Evolutionary conservation across 1,140 invertebrate genomes (phyloP).

Genomic region (Charaxes varanes): DNA sequence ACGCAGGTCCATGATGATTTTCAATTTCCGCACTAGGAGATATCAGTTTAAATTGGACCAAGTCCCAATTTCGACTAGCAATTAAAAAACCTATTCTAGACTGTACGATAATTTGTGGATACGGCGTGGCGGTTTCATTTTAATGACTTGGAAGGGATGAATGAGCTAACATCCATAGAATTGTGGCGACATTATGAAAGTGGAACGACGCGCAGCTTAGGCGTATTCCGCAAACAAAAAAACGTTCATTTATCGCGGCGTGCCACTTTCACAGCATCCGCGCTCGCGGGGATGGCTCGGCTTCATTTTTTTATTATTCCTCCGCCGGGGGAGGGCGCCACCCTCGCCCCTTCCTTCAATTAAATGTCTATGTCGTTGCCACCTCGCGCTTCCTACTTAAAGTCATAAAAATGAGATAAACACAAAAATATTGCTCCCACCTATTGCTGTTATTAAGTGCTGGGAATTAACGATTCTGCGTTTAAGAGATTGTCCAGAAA

Average conservation of each 20-base stretch:
- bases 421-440: slow-evolving; percentile 65
- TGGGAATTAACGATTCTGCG: neutral
- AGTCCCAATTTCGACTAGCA: no score
- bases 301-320: slow-evolving; percentile 65
- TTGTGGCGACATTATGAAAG: slow-evolving; percentile 63
- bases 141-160: slow-evolving; percentile 50
- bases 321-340: slow-evolving; percentile 41
- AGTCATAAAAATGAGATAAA: slow-evolving; percentile 72
- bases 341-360: slow-evolving; percentile 62
- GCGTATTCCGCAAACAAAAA: slow-evolving; percentile 69
- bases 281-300: slow-evolving; percentile 58
- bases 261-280: slow-evolving; percentile 72
- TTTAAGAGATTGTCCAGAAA: no score
- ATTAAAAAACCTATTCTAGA: slow-evolving; percentile 14
- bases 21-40: no score
- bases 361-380: slow-evolving; percentile 67
- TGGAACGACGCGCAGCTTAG: slow-evolving; percentile 63
- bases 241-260: slow-evolving; percentile 69
- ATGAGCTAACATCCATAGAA: slow-evolving; percentile 67
- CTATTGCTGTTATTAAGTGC: slow-evolving; percentile 45
- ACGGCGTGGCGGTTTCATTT: slow-evolving; percentile 33
- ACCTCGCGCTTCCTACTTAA: slow-evolving; percentile 67
- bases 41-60: no score
- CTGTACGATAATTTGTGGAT: slow-evolving; percentile 31
- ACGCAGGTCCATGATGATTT: no score